Base-by-base conservation (phyloP, 2,113 vertebrate genomes). In the Eupsittula cactorum region DNA sequence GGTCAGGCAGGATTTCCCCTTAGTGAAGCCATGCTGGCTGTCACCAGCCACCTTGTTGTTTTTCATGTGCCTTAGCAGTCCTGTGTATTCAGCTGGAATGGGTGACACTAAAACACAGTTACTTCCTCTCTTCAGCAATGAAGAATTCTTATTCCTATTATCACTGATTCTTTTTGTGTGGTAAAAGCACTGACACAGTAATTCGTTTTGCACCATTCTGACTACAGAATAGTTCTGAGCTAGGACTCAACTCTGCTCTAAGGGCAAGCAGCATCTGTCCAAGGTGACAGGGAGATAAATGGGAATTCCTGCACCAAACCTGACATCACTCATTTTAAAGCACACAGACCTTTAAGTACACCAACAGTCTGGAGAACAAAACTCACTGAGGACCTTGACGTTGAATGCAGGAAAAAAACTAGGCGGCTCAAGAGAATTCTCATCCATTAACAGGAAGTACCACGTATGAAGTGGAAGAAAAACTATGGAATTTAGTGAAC, bases 21-120 rank as follows among this genome's bases (percentile, higher is more conserved):
- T 12, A 55, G 29, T 55, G 52, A 55, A 20, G 53, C 53, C 29
- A 19, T 33, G 53, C 53, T 55, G 29, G 29, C 29, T 31, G 17
- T 31, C 53, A 55, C 53, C 53, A 55, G 19, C 7, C 17, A 31
- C 29, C 29, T 31, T 55, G 52, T 2, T 53, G 17, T 55, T 55
- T 33, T 33, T 33, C 53, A 20, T 33, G 29, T 55, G 53, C 29
- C 53, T 55, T 31, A 55, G 53, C 29, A 53, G 35, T n/a, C 18
- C 50, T 23, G 23, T 0, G 0, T 21, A 39, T 21, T 65, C 41
- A 80, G 13, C 16, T 11, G 46, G 44, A n/a, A 49, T 0, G 2
- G 31, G 21, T 4, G 8, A 20, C 37, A 20, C 28, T 1, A 8
- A 20, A 19, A 29, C 8, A 49, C 9, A 1, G 3, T 4, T 6